Conservation (phyloP, 2,797 vertebrate genomes). For the Phalanger gymnotis region DNA sequence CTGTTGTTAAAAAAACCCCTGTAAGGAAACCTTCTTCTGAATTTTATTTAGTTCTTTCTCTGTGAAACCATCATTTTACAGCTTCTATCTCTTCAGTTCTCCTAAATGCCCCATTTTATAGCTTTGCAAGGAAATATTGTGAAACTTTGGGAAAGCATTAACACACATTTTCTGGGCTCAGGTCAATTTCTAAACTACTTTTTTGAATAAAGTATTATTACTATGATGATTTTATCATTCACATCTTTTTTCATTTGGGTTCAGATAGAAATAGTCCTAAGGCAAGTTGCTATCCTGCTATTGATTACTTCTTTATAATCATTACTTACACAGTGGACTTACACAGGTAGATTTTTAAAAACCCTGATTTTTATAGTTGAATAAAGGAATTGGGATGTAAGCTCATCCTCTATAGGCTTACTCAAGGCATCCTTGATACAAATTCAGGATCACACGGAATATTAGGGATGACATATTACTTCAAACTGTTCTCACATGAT, state of each 20-base stretch:
- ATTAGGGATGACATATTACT: background rate
- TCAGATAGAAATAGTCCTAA: background rate
- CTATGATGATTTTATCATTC: background rate
- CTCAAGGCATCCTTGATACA: background rate
- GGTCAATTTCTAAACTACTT: constrained; percentile 29
- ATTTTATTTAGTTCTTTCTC: constrained; percentile 46
- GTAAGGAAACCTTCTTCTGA: constrained; percentile 42
- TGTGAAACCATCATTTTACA: constrained; percentile 45
- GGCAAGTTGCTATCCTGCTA: background rate
- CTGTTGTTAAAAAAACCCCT: constrained; percentile 72
- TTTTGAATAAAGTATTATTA: background rate
- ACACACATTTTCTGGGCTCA: background rate
- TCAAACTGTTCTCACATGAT: background rate
- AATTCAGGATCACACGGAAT: background rate
- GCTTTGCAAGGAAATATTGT: background rate
- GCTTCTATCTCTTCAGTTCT: constrained; percentile 13
- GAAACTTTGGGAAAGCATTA: background rate
- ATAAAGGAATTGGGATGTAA: background rate
- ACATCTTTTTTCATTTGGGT: background rate
- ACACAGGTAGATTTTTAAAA: background rate
- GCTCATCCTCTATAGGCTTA: background rate
- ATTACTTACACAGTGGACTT: background rate
- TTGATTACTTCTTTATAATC: background rate
- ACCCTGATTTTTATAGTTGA: background rate
- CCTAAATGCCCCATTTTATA: constrained; percentile 48